Conservation (phyloP, 2,888 invertebrate species). For the Chymomyza fuscimana region DNA sequence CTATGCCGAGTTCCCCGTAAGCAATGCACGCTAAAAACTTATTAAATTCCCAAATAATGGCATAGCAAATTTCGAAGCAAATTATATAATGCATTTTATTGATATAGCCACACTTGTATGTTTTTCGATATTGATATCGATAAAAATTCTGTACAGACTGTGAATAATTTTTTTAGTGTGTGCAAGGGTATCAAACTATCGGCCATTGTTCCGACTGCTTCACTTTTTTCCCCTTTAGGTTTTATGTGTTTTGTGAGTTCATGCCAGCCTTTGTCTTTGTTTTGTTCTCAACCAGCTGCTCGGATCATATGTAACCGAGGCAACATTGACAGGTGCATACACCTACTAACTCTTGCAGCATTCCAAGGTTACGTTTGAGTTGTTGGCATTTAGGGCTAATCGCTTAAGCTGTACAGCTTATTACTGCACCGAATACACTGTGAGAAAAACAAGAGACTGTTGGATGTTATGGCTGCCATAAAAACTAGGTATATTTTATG, state of each 20-base stretch:
- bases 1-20: too few species aligned
- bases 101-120: too few species aligned
- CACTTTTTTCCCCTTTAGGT: constrained; percentile 20
- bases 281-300: constrained; percentile 12
- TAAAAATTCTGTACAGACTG: too few species aligned
- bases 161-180: too few species aligned
- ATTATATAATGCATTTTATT: too few species aligned
- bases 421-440: constrained; percentile 28
- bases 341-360: not conserved
- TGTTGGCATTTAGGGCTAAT: constrained; percentile 5
- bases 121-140: too few species aligned
- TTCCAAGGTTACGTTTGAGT: constrained; percentile 2
- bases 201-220: not conserved
- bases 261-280: constrained; percentile 19
- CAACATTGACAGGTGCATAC: constrained; percentile 12
- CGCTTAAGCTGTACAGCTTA: constrained; percentile 34
- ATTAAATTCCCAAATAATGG: too few species aligned
- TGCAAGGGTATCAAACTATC: too few species aligned
- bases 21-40: too few species aligned
- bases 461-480: not conserved
- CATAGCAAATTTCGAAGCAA: too few species aligned
- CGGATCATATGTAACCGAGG: constrained; percentile 5
- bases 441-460: not conserved
- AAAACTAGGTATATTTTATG: too few species aligned
- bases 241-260: constrained; percentile 26